These are phyloP conservation scores for Tringa solitaria DNA, from an alignment of 2,113 vertebrate species.

Conservation along the genomic window DNA sequence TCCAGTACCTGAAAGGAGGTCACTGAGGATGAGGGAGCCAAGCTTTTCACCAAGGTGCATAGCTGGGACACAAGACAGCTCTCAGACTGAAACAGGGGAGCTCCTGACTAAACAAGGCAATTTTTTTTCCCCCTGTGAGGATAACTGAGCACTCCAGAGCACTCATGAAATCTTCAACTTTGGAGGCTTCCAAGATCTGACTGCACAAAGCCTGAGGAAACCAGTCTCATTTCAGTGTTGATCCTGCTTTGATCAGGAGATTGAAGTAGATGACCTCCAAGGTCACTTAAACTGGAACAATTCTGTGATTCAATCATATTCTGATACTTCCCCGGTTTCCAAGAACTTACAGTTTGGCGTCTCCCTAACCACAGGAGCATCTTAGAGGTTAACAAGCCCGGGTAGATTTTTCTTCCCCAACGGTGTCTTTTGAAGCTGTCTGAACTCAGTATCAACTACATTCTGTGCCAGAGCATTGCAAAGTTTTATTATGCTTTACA, in stretches of 20 bases:
- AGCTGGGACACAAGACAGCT: neutral
- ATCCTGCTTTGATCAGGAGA: neutral
- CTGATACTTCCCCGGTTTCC: neutral
- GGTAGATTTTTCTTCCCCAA: neutral
- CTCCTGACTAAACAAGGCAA: neutral
- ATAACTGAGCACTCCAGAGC: neutral
- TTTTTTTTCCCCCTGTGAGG: neutral
- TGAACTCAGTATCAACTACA: neutral
- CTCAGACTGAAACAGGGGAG: too few relatives aligned
- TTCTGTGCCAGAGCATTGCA: neutral
- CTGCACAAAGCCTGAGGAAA: neutral
- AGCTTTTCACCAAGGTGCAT: accelerated
- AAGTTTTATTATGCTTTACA: neutral
- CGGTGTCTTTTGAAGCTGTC: neutral
- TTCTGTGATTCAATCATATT: neutral
- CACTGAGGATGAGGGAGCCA: neutral
- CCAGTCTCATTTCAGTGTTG: neutral
- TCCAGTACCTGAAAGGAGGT: neutral
- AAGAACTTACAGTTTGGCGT: neutral
- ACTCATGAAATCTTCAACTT: neutral
- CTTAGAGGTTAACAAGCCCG: neutral
- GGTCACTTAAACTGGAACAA: neutral
- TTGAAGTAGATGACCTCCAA: neutral
- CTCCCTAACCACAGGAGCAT: neutral
- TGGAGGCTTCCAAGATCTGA: neutral